A percentile compares a stretch with the other conserved stretches of the same genome.
Conservation (phyloP, 35 echinoderm and acorn worm species). For the Ptychodera flava region DNA sequence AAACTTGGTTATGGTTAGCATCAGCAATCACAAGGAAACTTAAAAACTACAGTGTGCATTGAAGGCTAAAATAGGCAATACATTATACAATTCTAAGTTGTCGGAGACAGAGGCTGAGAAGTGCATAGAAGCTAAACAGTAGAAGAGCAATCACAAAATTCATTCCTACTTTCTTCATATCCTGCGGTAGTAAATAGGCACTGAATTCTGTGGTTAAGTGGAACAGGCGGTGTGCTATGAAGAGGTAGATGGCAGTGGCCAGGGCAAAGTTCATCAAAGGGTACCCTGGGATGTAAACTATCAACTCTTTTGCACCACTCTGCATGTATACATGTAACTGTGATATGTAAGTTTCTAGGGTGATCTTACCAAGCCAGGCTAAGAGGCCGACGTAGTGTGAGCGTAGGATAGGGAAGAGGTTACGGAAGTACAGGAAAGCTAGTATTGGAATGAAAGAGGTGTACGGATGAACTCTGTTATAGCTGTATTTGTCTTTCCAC, state of each 20-base stretch:
- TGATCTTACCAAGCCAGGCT: constrained; percentile 62
- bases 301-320: constrained; percentile 32
- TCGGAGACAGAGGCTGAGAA: constrained; percentile 29
- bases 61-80: neutral
- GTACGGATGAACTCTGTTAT: constrained; percentile 54
- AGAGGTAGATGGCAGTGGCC: constrained; percentile 42
- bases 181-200: constrained; percentile 47
- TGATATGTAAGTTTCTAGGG: constrained; percentile 69
- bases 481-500: constrained; percentile 36
- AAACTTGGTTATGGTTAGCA: no score
- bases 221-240: constrained; percentile 50
- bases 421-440: constrained; percentile 49
- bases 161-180: constrained; percentile 36
- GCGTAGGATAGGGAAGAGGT: constrained; percentile 41
- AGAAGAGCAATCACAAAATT: constrained; percentile 28
- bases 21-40: neutral
- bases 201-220: constrained; percentile 50
- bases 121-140: constrained; percentile 31
- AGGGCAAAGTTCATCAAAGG: constrained; percentile 61
- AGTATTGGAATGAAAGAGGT: constrained; percentile 66
- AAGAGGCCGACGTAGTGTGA: constrained; percentile 49
- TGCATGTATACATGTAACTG: constrained; percentile 73
- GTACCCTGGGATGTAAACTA: constrained; percentile 60
- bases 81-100: constrained; percentile 27
- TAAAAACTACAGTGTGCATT: neutral